These are phyloP conservation scores for Metacarcinus magister DNA, from an alignment of 2,888 invertebrate species.

Conservation along the genomic window DNA sequence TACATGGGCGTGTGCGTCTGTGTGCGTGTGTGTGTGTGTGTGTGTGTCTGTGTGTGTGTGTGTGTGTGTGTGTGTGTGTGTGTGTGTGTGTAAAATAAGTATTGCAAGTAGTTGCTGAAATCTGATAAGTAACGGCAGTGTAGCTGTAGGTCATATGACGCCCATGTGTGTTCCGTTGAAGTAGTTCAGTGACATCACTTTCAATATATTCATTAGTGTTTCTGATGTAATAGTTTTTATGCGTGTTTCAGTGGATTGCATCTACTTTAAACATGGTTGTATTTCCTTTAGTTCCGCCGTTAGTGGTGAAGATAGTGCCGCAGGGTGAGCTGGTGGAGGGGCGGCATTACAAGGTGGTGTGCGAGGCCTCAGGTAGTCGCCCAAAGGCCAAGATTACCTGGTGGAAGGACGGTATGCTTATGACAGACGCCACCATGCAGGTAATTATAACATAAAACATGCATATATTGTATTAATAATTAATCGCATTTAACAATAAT, in stretches of 20 bases:
- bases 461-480: no score
- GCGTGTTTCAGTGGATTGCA: background rate
- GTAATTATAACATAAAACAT: background rate
- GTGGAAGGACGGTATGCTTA: conserved; percentile 67
- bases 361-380: conserved; percentile 51
- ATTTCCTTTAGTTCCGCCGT: conserved; percentile 36
- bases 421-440: conserved; percentile 67
- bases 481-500: no score
- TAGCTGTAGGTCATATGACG: background rate
- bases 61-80: conserved; percentile 32
- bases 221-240: background rate
- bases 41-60: conserved; percentile 21
- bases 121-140: no score
- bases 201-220: background rate
- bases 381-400: conserved; percentile 65
- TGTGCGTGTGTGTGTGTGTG: background rate
- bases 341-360: conserved; percentile 54
- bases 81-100: background rate
- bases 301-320: conserved; percentile 64
- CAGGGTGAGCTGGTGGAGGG: conserved; percentile 54
- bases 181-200: background rate
- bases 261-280: background rate
- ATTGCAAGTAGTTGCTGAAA: no score
- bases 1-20: background rate
- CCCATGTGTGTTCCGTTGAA: background rate